Base-by-base conservation (phyloP, 92 coral and sea anemone species). In the Palythoa grandis region DNA sequence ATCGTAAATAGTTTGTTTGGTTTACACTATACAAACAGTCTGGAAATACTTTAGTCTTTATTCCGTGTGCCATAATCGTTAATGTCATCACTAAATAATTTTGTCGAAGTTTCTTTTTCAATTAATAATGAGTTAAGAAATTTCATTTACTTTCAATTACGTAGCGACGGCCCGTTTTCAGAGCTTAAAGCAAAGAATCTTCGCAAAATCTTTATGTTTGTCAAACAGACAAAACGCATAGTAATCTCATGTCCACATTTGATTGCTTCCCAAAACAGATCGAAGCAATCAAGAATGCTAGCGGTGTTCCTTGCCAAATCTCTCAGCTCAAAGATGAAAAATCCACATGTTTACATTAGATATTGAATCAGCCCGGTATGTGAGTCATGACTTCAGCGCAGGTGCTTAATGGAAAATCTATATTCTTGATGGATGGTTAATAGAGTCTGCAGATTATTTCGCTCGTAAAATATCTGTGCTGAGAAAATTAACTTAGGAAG, bases 71-170 rank as follows among this genome's bases (percentile, higher is more conserved):
- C 60, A 43, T 80, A 22, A 80, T 80, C 40, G 85, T 66, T 50
- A 47, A 11, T 80, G 85, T 80, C 85, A 80, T 66, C 85, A 68
- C 85, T 80, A 65, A 80, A 47, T 80, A 66, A 66, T 53, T 65
- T 52, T 65, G 85, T 6, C 74, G 74, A 23, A 80, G 6, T 66
- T 58, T 80, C 75, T 14, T 48, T 66, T 80, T 35, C 63, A 80
- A 80, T 80, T 80, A 65, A 66, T 67, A 80, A 80, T 66, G 40
- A 48, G 47, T 80, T 65, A 80, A 48, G 58, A 57, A 57, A 11
- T 2, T 65, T 43, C 43, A 23, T 53, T 23, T 11, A 47, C 20
- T 13, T 76, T 35, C 65, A 53, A 76, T 13, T 53, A 23, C 3
- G 66, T 48, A 23, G 23, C 6, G 63, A 52, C 6, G 40, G 52